A percentile compares a stretch with the other conserved stretches of the same genome.
These are phyloP conservation scores for Gallinago paraguaiae DNA, from an alignment of 2,113 vertebrate species.

Conservation along the genomic window DNA sequence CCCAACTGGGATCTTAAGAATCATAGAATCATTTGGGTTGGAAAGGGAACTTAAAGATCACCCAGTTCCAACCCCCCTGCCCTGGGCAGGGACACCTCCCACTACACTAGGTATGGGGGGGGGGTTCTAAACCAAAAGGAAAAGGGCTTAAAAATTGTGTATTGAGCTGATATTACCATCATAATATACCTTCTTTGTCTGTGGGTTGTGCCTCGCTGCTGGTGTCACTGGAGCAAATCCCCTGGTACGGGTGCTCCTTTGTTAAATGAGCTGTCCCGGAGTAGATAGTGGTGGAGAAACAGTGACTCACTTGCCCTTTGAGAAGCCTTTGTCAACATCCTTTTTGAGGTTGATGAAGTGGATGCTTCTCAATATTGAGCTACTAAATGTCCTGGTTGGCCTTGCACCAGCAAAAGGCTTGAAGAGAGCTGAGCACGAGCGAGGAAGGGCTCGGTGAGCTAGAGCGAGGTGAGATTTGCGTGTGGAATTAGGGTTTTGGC, in stretches of 20 bases:
- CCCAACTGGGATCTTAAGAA: not conserved
- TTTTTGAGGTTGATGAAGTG: not conserved
- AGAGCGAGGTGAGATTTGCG: not conserved
- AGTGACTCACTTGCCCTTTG: not conserved
- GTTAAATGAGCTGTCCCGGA: not conserved
- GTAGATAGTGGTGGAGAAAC: not conserved
- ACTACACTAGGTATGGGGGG: no score
- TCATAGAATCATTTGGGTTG: no score
- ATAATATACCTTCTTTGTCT: not conserved
- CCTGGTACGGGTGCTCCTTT: not conserved
- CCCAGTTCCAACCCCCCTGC: no score
- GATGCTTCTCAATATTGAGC: not conserved
- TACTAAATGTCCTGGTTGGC: not conserved
- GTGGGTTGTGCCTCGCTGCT: not conserved
- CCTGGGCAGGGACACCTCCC: no score
- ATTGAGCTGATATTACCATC: not conserved
- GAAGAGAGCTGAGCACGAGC: rapidly evolving
- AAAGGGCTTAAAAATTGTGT: not conserved
- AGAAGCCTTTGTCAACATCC: not conserved
- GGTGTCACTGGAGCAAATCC: not conserved
- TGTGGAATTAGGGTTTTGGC: not conserved
- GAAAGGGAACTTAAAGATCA: no score
- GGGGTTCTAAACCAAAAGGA: not conserved
- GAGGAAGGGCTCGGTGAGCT: not conserved
- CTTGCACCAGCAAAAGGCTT: not conserved